Percentiles rank a stretch among this genome's conserved stretches.
Conservation (phyloP, 2,797 vertebrate genomes). For the Scyliorhinus canicula region DNA sequence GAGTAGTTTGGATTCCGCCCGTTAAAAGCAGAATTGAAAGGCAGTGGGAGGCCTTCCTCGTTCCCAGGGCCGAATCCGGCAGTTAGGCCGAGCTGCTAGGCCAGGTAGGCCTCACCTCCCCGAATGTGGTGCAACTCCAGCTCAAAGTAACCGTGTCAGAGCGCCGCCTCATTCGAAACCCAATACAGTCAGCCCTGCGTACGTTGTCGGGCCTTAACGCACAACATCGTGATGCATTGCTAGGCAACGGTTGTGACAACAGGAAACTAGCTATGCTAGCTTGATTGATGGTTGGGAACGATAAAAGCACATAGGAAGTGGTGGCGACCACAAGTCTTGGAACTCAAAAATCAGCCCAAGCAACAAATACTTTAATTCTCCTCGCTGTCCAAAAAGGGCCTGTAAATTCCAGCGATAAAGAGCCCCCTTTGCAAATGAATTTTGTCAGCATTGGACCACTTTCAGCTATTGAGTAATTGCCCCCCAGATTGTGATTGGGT, state of each 20-base stretch:
- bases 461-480: slow-evolving; percentile 40
- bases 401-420: neutral
- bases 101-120: too few species aligned
- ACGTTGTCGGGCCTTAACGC: neutral
- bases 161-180: neutral
- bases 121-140: neutral
- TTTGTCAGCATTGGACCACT: slow-evolving; percentile 5
- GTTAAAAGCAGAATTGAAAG: neutral
- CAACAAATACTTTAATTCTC: slow-evolving; percentile 19
- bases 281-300: slow-evolving; percentile 47
- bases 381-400: slow-evolving; percentile 41
- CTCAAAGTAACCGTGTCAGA: neutral
- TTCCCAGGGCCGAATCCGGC: too few species aligned
- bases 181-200: neutral
- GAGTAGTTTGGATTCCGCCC: slow-evolving; percentile 15
- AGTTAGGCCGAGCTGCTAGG: too few species aligned
- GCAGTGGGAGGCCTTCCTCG: neutral
- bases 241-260: slow-evolving; percentile 48
- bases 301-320: slow-evolving; percentile 58
- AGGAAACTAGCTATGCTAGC: slow-evolving; percentile 60
- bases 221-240: slow-evolving; percentile 41
- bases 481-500: too few species aligned
- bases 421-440: slow-evolving; percentile 40
- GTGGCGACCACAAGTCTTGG: slow-evolving; percentile 50
- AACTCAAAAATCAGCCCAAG: slow-evolving; percentile 20